These are phyloP conservation scores for Pavo muticus DNA, from an alignment of 2,113 vertebrate species.

Conservation along the genomic window DNA sequence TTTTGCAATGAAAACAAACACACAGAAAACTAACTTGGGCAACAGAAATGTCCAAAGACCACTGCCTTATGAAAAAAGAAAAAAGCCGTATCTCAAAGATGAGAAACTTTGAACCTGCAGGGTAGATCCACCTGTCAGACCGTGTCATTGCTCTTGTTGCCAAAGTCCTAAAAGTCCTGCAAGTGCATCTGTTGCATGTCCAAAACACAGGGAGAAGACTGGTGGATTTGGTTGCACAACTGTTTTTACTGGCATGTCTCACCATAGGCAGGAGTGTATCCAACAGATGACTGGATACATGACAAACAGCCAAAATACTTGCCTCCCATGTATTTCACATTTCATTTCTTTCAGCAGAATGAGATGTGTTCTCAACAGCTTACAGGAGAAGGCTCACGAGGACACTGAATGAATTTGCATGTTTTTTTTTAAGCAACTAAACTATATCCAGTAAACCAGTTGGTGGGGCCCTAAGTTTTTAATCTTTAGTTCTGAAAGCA, in stretches of 20 bases:
- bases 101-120: neutral
- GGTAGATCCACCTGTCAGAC: neutral
- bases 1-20: neutral
- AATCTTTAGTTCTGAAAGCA: neutral
- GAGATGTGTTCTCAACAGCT: neutral
- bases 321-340: neutral
- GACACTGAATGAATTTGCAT: neutral
- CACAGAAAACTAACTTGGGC: neutral
- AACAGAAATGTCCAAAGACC: neutral
- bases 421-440: neutral
- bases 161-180: neutral
- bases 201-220: neutral
- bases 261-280: neutral
- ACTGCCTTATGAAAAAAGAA: neutral
- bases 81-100: neutral
- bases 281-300: neutral
- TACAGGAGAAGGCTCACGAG: neutral
- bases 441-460: neutral
- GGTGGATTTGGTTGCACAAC: neutral
- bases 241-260: neutral
- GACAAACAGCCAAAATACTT: neutral
- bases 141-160: neutral
- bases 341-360: neutral
- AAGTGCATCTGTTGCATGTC: neutral
- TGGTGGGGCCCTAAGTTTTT: neutral